A percentile compares a stretch with the other conserved stretches of the same genome.
Evolutionary conservation across 1,140 invertebrate species (phyloP).

Genomic region (Tribolium madens): DNA sequence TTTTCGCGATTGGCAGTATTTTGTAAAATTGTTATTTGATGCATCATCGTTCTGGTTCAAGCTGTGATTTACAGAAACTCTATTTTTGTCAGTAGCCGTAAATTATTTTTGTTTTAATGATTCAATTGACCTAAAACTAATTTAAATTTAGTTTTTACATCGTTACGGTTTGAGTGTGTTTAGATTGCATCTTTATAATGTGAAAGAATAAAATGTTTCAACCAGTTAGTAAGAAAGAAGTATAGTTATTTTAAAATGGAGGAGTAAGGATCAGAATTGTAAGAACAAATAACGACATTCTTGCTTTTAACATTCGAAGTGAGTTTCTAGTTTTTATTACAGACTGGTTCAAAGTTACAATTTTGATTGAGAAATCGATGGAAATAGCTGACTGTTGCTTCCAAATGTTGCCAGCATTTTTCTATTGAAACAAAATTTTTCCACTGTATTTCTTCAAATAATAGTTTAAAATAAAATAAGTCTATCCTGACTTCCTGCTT

Average conservation of each 20-base stretch:
- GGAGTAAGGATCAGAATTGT: too few species aligned
- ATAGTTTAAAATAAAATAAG: too few species aligned
- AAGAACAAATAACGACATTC: background rate
- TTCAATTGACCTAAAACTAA: background rate
- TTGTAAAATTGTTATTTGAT: background rate
- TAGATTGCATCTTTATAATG: too few species aligned
- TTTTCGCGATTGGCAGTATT: background rate
- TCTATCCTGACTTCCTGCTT: too few species aligned
- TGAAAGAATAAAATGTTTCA: too few species aligned
- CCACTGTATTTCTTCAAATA: too few species aligned
- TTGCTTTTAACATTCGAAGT: background rate
- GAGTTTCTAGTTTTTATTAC: background rate
- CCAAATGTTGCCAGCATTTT: background rate
- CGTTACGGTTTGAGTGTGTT: too few species aligned
- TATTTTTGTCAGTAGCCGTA: background rate
- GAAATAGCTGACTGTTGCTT: background rate
- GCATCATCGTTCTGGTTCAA: background rate
- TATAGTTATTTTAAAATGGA: too few species aligned
- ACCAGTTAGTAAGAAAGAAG: too few species aligned
- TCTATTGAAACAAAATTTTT: too few species aligned
- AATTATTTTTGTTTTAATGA: background rate
- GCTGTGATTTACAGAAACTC: background rate
- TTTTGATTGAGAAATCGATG: background rate
- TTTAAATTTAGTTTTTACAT: background rate
- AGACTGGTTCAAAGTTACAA: background rate